Evolutionary conservation across 2,797 vertebrate genomes (phyloP).

Genomic region (Lithobates sylvaticus): DNA sequence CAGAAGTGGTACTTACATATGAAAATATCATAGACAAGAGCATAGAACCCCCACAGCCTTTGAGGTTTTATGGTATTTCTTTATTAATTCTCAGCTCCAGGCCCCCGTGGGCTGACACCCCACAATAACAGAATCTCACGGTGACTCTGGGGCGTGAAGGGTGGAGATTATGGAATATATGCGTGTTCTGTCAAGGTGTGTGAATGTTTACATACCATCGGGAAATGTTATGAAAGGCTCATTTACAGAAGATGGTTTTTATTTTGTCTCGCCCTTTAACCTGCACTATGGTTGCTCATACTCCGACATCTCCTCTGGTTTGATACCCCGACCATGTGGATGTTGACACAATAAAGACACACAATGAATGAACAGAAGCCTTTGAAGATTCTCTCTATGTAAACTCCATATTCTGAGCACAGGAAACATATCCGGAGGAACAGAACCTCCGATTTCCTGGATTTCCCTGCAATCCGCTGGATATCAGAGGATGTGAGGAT

Average conservation of each 20-base stretch:
- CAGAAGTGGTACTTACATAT: too few relatives aligned
- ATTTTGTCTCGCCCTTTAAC: background rate
- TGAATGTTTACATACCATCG: background rate
- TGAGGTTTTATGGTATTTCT: too few relatives aligned
- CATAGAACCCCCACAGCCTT: too few relatives aligned
- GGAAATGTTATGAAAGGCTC: background rate
- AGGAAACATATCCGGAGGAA: constrained; percentile 47
- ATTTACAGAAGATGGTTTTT: background rate
- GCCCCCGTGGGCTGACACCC: too few relatives aligned
- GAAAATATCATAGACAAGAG: too few relatives aligned
- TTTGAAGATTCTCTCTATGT: constrained; percentile 37
- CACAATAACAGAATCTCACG: too few relatives aligned
- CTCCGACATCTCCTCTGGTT: background rate
- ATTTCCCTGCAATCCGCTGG: constrained; percentile 3
- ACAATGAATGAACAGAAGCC: constrained; percentile 7
- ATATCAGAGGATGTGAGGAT: constrained; percentile 25
- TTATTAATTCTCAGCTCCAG: too few relatives aligned
- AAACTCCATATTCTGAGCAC: constrained; percentile 24
- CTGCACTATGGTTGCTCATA: background rate
- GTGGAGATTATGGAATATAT: too few relatives aligned
- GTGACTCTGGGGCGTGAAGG: too few relatives aligned
- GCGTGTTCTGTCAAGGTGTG: background rate
- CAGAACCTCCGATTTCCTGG: constrained; percentile 12
- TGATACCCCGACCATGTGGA: background rate
- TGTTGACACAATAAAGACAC: background rate